Evolutionary conservation across 64 coral and sea anemone species (phyloP).

Genomic region (Pocillopora damicornis): DNA sequence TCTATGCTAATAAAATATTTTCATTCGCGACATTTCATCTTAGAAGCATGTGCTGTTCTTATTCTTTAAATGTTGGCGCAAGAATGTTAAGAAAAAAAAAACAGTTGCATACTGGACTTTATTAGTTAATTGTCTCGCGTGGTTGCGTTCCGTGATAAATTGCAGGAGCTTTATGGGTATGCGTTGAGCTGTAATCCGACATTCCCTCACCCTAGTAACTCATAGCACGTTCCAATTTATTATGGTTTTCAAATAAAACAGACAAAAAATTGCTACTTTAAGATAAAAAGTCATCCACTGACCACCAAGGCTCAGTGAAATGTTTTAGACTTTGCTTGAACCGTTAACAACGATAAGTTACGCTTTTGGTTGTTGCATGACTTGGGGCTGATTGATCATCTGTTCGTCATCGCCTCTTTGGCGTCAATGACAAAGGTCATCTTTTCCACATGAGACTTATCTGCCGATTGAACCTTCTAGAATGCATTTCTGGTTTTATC

Average conservation of each 20-base stretch:
- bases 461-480: not conserved
- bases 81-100: not conserved
- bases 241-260: not conserved
- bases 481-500: not conserved
- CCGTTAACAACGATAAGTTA: not conserved
- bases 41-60: not conserved
- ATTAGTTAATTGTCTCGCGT: not conserved
- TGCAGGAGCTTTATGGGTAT: not conserved
- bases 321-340: not conserved
- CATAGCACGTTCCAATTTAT: not conserved
- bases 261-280: not conserved
- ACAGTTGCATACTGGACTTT: too few species aligned
- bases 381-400: not conserved
- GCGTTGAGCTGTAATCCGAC: not conserved
- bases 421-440: not conserved
- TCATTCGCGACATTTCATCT: not conserved
- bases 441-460: constrained; percentile 3
- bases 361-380: not conserved
- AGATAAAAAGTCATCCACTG: not conserved
- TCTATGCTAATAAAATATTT: not conserved
- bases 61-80: not conserved
- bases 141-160: not conserved
- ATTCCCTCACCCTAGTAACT: not conserved
- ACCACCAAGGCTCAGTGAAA: not conserved
- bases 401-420: not conserved